These are phyloP conservation scores for Picus viridis DNA, from an alignment of 2,797 vertebrate species.

Conservation along the genomic window DNA sequence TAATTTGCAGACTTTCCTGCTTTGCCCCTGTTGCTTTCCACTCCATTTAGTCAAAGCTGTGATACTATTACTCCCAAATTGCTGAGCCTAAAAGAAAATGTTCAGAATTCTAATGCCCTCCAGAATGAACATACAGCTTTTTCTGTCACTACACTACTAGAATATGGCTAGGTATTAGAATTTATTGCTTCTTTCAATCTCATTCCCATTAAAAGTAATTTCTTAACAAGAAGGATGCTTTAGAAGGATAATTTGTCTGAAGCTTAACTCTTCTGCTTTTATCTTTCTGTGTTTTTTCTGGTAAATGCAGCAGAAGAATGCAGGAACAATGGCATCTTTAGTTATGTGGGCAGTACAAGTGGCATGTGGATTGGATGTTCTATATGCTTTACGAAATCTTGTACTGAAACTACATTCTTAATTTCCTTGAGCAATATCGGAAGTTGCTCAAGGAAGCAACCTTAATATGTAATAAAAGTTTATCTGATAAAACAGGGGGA, in stretches of 20 bases:
- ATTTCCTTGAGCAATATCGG: not conserved
- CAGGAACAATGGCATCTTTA: not conserved
- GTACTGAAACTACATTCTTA: not conserved
- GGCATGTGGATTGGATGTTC: not conserved
- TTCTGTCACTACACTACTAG: not conserved
- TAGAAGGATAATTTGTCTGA: not conserved
- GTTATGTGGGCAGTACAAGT: not conserved
- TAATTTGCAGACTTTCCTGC: not conserved
- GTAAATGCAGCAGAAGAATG: not conserved
- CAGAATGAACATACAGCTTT: not conserved
- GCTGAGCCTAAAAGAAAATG: not conserved
- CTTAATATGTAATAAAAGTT: not conserved
- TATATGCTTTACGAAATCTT: not conserved
- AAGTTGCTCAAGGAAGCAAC: too few species aligned
- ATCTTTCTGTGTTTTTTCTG: not conserved
- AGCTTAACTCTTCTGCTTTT: not conserved
- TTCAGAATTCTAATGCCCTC: not conserved
- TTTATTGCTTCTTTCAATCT: not conserved
- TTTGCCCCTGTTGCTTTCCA: not conserved
- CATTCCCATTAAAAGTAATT: not conserved
- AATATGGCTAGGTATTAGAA: not conserved
- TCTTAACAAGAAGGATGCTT: not conserved
- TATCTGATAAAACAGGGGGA: slow-evolving; percentile 84
- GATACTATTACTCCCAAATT: not conserved
- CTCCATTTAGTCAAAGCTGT: not conserved